phyloP scores from a whole-genome alignment of 1,140 invertebrate species.

The Zophobas morio region DNA sequence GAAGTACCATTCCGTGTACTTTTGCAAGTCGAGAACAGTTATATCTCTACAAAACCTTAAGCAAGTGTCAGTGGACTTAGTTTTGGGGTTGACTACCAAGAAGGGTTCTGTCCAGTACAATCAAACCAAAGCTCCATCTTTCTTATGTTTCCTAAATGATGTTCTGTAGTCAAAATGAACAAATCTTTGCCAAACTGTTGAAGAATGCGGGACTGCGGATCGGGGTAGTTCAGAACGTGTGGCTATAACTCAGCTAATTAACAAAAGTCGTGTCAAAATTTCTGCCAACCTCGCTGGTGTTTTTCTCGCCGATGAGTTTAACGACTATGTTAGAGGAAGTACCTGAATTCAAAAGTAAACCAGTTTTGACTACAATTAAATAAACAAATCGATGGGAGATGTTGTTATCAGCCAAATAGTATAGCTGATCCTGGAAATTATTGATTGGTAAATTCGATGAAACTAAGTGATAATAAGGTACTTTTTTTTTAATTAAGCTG shows the following conservation, averaged over 20 bases:
- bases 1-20: too few relatives aligned
- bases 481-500: not conserved
- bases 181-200: not conserved
- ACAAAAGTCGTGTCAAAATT: not conserved
- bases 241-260: not conserved
- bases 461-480: not conserved
- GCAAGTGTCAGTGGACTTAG: too few relatives aligned
- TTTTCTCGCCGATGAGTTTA: not conserved
- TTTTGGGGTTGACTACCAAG: not conserved
- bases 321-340: constrained; percentile 22
- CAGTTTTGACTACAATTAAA: constrained; percentile 15
- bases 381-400: constrained; percentile 5
- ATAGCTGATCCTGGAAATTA: not conserved
- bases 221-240: constrained; percentile 12
- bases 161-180: not conserved
- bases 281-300: not conserved
- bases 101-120: not conserved
- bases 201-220: not conserved
- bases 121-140: constrained; percentile 1
- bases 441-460: not conserved
- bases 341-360: not conserved
- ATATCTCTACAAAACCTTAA: not conserved
- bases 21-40: not conserved
- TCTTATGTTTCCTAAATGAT: not conserved
- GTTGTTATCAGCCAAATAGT: constrained; percentile 28